Base-by-base conservation (phyloP, 2,113 vertebrate species). In the Lepisosteus oculatus region DNA sequence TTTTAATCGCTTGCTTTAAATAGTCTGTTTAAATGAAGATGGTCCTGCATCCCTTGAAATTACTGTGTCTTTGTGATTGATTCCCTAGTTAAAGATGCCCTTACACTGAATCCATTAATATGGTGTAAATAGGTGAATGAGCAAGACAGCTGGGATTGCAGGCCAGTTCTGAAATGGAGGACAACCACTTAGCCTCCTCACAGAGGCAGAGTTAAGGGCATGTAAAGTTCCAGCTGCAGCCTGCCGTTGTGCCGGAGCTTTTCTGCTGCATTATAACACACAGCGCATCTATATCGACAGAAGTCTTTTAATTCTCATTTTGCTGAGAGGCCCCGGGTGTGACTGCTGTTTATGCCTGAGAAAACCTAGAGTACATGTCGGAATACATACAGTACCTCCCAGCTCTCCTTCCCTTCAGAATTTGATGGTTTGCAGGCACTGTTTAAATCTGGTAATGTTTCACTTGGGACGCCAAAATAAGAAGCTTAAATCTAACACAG, bases 21-120 rank as follows among this genome's bases (percentile, higher is more conserved):
- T 51, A 51, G 47, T 51, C 47, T 51, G 5, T 51, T 59, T 15
- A 59, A 59, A 59, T 59, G 57, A 59, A 59, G 57, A 59, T 59
- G 57, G 13, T 8, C 4, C 57, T 59, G 47, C 47, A 59, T 59
- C 56, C 56, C 12, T n/a, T 59, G 56, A 59, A 59, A 59, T n/a
- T 5, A 15, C 57, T 15, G 13, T 59, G 64, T 67, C 66, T 61
- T 65, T 61, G 65, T 75, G 80, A 82, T 82, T 78, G 80, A 74
- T 82, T 80, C 72, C 65, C 69, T 71, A 69, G 76, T 76, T 82
- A 80, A 82, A 80, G 76, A 78, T 76, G 72, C 78, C 72, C 41
- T 57, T 45, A 68, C 72, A 78, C 74, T 76, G 78, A 71, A 72
- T 55, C 74, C 74, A 82, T 82, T 82, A 79, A 72, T 69, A 41